Base-by-base conservation (phyloP, 1,140 invertebrate genomes). In the Procambarus virginalis region DNA sequence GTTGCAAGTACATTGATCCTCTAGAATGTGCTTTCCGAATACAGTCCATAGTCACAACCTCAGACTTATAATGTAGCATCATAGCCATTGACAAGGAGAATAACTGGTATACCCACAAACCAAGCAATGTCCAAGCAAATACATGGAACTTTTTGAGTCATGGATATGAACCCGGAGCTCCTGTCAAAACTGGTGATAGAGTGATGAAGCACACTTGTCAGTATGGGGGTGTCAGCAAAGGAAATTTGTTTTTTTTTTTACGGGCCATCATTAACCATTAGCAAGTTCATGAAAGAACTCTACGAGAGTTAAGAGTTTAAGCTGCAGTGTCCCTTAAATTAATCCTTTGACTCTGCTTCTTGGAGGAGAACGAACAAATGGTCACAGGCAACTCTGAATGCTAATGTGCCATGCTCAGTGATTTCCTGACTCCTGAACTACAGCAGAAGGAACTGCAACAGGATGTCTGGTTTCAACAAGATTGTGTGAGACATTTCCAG, bases 401-500 rank as follows among this genome's bases (percentile, higher is more conserved):
- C 86, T 87, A 87, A 81, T 87, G 86, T 87, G 86, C 86, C 86
- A 87, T 87, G 86, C 86, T 87, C 55, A 58, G 86, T 87, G 86
- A 87, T 80, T 87, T 80, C 86, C 86, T 87, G 77, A 87, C 86
- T 87, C 86, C 86, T 87, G 86, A 79, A 87, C 86, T 87, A 87
- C 86, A 87, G 86, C 86, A 70, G 78, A 87, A 87, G 86, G 86
- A 84, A 87, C 86, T 87, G 86, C 86, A 79, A 87, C 78, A 87
- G 86, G 86, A 87, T 60, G 86, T 87, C 86, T 87, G 86, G 86
- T 80, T 84, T 87, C 86, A 87, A 80, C 79, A 87, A 78, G 86
- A 87, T 87, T 87, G 86, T 87, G 86, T 87, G 86, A 87, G 86
- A 87, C 86, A 80, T 87, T 80, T 87, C 86, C 86, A 87, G 86